Evolutionary conservation across 2,113 vertebrate species (phyloP).

Genomic region (Neolamprologus falcicula): DNA sequence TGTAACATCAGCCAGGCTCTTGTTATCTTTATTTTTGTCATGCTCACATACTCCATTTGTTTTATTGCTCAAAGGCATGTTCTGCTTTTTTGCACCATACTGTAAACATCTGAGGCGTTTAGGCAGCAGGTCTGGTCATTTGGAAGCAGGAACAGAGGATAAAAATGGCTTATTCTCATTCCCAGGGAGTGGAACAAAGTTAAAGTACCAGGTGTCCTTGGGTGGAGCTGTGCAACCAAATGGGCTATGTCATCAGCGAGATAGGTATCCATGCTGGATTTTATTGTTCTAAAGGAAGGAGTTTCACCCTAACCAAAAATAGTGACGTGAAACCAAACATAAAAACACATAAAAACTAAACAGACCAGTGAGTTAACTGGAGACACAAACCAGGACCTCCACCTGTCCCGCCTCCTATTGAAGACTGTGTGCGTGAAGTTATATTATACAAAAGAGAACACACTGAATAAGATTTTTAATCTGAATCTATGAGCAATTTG

Average conservation of each 20-base stretch:
- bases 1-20: fast-evolving
- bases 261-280: background rate
- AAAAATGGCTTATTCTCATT: background rate
- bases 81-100: background rate
- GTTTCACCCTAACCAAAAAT: background rate
- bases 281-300: background rate
- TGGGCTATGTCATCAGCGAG: background rate
- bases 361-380: background rate
- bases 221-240: background rate
- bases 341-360: background rate
- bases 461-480: background rate
- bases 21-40: background rate
- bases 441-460: background rate
- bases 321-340: fast-evolving
- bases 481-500: fast-evolving
- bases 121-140: background rate
- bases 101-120: background rate
- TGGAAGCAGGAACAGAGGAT: background rate
- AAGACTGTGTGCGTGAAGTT: background rate
- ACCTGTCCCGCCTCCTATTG: background rate
- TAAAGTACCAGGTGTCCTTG: background rate
- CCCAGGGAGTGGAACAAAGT: background rate
- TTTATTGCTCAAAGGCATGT: background rate
- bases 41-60: background rate
- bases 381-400: background rate